A percentile compares a stretch with the other conserved stretches of the same genome.
These are phyloP conservation scores for Megaceryle alcyon DNA, from an alignment of 2,797 vertebrate genomes.

Conservation along the genomic window DNA sequence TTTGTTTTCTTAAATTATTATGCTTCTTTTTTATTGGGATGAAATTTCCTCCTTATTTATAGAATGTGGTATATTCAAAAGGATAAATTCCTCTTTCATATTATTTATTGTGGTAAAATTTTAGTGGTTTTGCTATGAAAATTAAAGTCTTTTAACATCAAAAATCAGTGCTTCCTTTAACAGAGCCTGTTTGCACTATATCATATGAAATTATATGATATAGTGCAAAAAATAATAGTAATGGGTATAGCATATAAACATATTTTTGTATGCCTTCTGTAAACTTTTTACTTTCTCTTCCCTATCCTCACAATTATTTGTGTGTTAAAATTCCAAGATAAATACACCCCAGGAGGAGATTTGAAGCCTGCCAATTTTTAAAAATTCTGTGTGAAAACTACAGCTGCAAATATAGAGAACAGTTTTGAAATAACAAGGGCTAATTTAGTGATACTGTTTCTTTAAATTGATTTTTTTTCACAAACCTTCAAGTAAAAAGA, in stretches of 20 bases:
- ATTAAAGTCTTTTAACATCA: not conserved
- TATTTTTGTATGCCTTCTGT: not conserved
- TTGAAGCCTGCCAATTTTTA: not conserved
- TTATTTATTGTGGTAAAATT: not conserved
- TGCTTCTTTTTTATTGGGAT: not conserved
- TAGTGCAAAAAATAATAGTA: not conserved
- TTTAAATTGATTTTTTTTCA: not conserved
- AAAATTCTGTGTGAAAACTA: not conserved
- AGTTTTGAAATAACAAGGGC: not conserved
- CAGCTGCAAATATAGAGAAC: not conserved
- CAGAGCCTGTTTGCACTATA: not conserved
- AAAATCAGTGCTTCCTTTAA: not conserved
- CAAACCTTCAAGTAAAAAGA: not conserved
- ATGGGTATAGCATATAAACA: not conserved
- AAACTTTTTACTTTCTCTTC: not conserved
- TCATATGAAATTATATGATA: fast-evolving
- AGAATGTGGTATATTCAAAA: not conserved
- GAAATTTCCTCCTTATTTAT: not conserved
- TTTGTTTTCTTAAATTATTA: not conserved
- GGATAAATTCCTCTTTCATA: not conserved
- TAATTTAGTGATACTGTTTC: not conserved
- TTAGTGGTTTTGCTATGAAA: not conserved
- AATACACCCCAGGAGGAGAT: not conserved
- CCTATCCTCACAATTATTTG: not conserved
- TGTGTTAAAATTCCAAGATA: not conserved